These are phyloP conservation scores for Pantherophis vulpinus DNA, from an alignment of 2,797 vertebrate species.

Conservation along the genomic window DNA sequence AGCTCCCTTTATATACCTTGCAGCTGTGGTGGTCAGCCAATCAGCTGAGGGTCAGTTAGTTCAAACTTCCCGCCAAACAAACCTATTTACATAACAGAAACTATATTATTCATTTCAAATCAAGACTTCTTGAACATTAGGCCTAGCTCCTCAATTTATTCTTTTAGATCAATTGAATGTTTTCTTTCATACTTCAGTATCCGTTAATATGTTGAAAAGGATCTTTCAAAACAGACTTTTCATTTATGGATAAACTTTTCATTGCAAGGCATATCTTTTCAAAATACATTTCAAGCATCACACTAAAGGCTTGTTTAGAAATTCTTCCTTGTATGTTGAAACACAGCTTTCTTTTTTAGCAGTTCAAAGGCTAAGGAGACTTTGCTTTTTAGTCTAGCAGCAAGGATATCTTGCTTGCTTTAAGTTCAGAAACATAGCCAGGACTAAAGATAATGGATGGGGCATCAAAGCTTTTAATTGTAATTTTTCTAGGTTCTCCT, in stretches of 20 bases:
- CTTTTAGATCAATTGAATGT: not conserved
- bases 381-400: not conserved
- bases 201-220: not conserved
- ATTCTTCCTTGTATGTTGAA: not conserved
- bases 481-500: constrained; percentile 12
- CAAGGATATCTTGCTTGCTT: constrained; percentile 29
- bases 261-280: not conserved
- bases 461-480: constrained; percentile 27
- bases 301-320: not conserved
- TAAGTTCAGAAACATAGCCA: constrained; percentile 34
- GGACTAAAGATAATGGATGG: constrained; percentile 12
- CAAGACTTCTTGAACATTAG: not conserved
- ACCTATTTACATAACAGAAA: no score
- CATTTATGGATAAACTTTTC: not conserved
- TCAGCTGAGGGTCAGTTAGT: no score
- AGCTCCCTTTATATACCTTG: no score
- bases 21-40: no score
- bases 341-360: not conserved
- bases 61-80: no score
- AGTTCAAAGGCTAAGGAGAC: not conserved
- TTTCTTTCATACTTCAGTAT: not conserved
- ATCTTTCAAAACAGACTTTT: not conserved
- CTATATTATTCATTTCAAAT: not conserved
- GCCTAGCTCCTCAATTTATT: not conserved
- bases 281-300: not conserved